Conservation (phyloP, 2,888 invertebrate genomes). For the Drosophila monieri region DNA sequence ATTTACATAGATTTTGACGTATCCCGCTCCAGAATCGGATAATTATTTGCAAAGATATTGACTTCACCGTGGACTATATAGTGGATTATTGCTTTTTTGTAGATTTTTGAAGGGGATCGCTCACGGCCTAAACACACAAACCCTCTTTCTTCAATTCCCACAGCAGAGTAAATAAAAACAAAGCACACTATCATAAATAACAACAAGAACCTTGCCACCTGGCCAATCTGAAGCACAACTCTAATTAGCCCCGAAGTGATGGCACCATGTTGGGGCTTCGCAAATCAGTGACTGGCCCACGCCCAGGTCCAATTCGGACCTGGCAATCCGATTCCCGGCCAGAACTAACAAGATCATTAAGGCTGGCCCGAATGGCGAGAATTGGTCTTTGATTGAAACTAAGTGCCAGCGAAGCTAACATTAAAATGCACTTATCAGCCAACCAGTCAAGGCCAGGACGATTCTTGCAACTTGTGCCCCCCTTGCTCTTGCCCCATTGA, state of each 20-base stretch:
- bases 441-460: slow-evolving; percentile 45
- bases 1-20: no score
- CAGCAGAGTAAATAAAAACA: not conserved
- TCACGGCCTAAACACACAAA: no score
- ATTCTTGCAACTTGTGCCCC: slow-evolving; percentile 26
- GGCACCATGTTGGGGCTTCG: slow-evolving; percentile 47
- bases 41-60: no score
- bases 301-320: slow-evolving; percentile 26
- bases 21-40: no score
- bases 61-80: no score
- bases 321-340: slow-evolving; percentile 6
- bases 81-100: no score
- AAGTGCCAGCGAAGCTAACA: slow-evolving; percentile 55
- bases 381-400: slow-evolving; percentile 64
- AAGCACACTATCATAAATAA: slow-evolving; percentile 16
- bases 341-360: slow-evolving; percentile 70
- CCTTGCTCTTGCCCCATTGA: slow-evolving; percentile 1
- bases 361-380: slow-evolving; percentile 46
- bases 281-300: slow-evolving; percentile 45
- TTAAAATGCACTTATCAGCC: slow-evolving; percentile 76
- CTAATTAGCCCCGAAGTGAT: slow-evolving; percentile 49
- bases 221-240: slow-evolving; percentile 25
- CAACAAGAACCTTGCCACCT: slow-evolving; percentile 27
- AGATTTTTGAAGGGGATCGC: no score
- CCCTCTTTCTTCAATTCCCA: not conserved